Conservation (phyloP, 2,797 vertebrate species). For the Ara ararauna region DNA sequence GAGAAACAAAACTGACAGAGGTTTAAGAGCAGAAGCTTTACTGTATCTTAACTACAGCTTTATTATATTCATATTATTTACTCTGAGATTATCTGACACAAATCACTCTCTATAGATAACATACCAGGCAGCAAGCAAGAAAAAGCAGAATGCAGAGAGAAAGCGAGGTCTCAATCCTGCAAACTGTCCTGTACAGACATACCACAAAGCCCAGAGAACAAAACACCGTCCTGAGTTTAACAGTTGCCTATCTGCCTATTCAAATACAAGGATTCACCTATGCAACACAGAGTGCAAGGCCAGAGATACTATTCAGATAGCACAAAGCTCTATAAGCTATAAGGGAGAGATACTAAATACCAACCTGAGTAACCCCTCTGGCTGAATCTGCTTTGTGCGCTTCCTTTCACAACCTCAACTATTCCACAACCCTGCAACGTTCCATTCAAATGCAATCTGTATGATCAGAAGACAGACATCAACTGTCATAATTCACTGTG, state of each 20-base stretch:
- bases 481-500: not conserved
- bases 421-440: not conserved
- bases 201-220: not conserved
- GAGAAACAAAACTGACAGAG: not conserved
- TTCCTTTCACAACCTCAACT: not conserved
- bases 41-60: not conserved
- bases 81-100: not conserved
- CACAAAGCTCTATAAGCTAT: not conserved
- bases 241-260: not conserved
- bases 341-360: not conserved
- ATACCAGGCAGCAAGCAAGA: not conserved
- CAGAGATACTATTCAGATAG: not conserved
- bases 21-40: not conserved
- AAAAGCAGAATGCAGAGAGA: not conserved
- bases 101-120: not conserved
- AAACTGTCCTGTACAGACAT: not conserved
- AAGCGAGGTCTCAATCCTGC: not conserved
- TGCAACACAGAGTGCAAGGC: not conserved
- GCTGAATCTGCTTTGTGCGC: not conserved
- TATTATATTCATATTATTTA: not conserved
- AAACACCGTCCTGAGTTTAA: not conserved
- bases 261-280: not conserved
- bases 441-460: not conserved
- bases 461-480: not conserved
- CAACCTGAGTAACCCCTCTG: not conserved